Base-by-base conservation (phyloP, 2,113 vertebrate genomes). In the Apodemus speciosus region DNA sequence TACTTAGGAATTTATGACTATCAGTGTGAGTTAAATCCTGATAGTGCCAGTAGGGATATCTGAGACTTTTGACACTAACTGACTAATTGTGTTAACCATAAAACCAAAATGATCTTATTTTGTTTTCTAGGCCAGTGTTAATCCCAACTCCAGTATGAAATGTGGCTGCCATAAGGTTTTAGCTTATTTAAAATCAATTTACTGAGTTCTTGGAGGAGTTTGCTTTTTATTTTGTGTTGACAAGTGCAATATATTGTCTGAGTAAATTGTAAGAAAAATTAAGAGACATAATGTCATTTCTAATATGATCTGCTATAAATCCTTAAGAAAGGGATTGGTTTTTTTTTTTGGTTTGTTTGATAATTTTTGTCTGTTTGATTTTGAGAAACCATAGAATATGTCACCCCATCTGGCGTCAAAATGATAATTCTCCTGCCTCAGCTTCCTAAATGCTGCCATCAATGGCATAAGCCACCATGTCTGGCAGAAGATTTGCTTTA, bases 151-250 rank as follows among this genome's bases (percentile, higher is more conserved):
- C 80, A 53, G 51, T 83, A 60, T 84, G 62, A 93, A 84, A 84
- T 88, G 77, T 62, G 58, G 11, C 87, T 76, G 20, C 51, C 30
- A 7, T 66, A 51, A 88, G 21, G 69, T 80, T 93, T 58, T 69
- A 21, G 18, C 35, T 73, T 60, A 16, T 62, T 71, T 73, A n/a
- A 76, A 92, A 91, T 72, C 27, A 73, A 62, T 62, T 46, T 89
- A 69, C 51, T 71, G 79, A 88, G 3, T 71, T 53, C 49, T 92
- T 90, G 10, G n/a, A 84, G 51, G 1, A 3, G 14, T 66, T 46
- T 53, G 25, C 4, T 23, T 71, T 91, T 93, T 83, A n/a, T 92
- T 95, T 93, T 88, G 30, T 30, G 94, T 95, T 92, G 46, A 56
- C 10, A 53, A 90, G 80, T 68, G 49, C 49, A 95, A 32, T 94